A percentile compares a stretch with the other conserved stretches of the same genome.
Evolutionary conservation across 1,140 invertebrate species (phyloP).

Genomic region (Bradysia coprophila): DNA sequence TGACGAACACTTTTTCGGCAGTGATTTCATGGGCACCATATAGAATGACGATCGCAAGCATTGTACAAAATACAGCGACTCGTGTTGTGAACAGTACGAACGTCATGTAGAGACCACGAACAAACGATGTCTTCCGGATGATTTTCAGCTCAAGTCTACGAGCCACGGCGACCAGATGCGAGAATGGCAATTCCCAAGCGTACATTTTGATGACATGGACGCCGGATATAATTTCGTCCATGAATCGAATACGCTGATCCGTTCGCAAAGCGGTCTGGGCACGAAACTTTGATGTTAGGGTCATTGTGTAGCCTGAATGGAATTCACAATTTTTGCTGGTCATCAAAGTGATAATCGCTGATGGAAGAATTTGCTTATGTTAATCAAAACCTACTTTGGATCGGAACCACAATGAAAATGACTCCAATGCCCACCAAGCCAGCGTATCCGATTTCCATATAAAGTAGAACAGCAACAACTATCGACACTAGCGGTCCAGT

Average conservation of each 20-base stretch:
- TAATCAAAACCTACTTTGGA: conserved; percentile 31
- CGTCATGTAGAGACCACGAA: conserved; percentile 52
- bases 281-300: conserved; percentile 34
- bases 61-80: conserved; percentile 39
- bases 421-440: conserved; percentile 31
- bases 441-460: conserved; percentile 27
- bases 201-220: conserved; percentile 68
- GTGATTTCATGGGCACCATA: conserved; percentile 31
- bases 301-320: conserved; percentile 41
- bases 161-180: conserved; percentile 33
- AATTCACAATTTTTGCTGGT: conserved; percentile 1
- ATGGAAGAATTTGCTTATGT: conserved; percentile 32
- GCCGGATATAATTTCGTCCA: conserved; percentile 56
- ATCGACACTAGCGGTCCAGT: conserved; percentile 33
- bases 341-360: conserved; percentile 17
- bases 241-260: conserved; percentile 50
- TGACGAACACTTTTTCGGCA: conserved; percentile 42
- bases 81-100: conserved; percentile 50
- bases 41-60: conserved; percentile 32
- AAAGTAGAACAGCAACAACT: conserved; percentile 11
- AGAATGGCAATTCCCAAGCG: conserved; percentile 55
- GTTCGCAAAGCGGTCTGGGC: conserved; percentile 37
- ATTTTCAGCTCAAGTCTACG: conserved; percentile 38
- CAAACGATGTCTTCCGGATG: conserved; percentile 39
- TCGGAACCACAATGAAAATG: conserved; percentile 36